Conservation (phyloP, 2,113 vertebrate genomes). For the Thryonomys swinderianus region DNA sequence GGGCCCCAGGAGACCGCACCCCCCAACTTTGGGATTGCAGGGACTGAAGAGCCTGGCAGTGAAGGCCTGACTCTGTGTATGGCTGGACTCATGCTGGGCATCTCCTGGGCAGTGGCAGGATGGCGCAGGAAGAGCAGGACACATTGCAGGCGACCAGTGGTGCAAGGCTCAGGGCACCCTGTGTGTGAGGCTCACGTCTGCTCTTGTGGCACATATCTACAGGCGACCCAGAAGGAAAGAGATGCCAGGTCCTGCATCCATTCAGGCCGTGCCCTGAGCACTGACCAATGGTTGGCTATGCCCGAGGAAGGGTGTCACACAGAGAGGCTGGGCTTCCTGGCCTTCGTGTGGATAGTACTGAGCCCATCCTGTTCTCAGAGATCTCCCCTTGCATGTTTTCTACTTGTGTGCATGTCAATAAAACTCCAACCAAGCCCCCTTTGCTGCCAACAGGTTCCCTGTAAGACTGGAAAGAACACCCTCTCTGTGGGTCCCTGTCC, state of each 20-base stretch:
- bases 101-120: not conserved
- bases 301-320: not conserved
- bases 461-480: not conserved
- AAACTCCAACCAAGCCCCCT: not conserved
- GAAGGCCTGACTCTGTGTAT: not conserved
- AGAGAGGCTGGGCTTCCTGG: too few species aligned
- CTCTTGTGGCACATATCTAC: not conserved
- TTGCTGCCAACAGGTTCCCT: not conserved
- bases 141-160: not conserved
- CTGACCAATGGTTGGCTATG: not conserved
- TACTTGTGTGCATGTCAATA: accelerated
- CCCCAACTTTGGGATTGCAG: not conserved
- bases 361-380: too few species aligned
- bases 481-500: not conserved
- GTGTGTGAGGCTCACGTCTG: not conserved
- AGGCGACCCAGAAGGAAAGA: not conserved
- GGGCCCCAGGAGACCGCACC: not conserved
- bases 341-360: too few species aligned
- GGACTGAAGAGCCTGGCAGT: not conserved
- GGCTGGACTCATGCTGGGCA: not conserved
- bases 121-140: not conserved
- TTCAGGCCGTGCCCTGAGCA: not conserved
- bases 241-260: not conserved
- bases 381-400: not conserved
- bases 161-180: not conserved